Conservation (phyloP, 2,113 vertebrate genomes). For the Osmerus eperlanus region DNA sequence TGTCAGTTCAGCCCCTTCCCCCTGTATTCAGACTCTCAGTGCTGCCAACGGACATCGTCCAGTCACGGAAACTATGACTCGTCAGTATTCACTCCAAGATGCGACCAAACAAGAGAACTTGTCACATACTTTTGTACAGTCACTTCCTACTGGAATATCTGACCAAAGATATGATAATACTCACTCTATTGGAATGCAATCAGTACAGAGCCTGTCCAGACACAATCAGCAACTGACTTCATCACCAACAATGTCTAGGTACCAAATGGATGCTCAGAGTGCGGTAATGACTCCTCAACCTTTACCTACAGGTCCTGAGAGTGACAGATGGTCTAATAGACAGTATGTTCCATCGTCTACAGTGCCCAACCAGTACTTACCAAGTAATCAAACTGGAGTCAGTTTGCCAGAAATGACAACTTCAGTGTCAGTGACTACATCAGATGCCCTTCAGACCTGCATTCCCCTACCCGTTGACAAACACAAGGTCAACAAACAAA, state of each 20-base stretch:
- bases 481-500: constrained; percentile 32
- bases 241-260: neutral
- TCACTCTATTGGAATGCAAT: constrained; percentile 29
- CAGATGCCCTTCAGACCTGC: constrained; percentile 15
- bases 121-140: constrained; percentile 21
- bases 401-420: constrained; percentile 14
- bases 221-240: constrained; percentile 10
- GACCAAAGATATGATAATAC: constrained; percentile 20
- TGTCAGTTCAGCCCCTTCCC: neutral
- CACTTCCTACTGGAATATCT: neutral
- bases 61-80: neutral
- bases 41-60: neutral
- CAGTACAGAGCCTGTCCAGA: constrained; percentile 22
- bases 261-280: constrained; percentile 12
- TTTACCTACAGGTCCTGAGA: constrained; percentile 2
- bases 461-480: constrained; percentile 22
- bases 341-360: constrained; percentile 16
- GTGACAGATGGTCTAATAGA: constrained; percentile 26
- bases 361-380: constrained; percentile 8
- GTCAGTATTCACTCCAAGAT: neutral
- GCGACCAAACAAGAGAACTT: constrained; percentile 18
- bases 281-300: constrained; percentile 7
- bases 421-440: neutral
- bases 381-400: neutral
- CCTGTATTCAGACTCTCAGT: neutral